Evolutionary conservation across 2,888 invertebrate genomes (phyloP).

Genomic region (Xylota segnis): DNA sequence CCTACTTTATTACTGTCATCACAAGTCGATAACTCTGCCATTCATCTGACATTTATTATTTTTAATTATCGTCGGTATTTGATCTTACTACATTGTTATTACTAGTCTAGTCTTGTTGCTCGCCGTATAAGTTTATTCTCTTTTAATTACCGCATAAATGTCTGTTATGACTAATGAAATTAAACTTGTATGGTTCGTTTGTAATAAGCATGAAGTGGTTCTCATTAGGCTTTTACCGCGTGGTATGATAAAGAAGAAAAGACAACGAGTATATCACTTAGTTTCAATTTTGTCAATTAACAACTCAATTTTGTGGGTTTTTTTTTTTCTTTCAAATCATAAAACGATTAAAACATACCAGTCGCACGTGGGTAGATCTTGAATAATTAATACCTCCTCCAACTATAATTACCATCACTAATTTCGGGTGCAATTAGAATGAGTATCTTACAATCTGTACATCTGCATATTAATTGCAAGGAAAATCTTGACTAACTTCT

Average conservation of each 20-base stretch:
- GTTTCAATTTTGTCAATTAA: constrained; percentile 21
- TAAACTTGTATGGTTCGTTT: constrained; percentile 7
- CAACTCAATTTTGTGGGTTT: neutral
- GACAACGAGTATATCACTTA: neutral
- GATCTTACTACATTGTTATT: too few relatives aligned
- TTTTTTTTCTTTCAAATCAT: too few relatives aligned
- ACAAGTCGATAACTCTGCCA: neutral
- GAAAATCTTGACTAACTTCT: neutral
- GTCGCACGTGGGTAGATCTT: neutral
- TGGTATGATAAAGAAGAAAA: neutral
- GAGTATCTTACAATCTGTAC: neutral
- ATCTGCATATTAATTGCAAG: neutral
- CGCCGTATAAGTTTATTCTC: neutral
- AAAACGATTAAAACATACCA: neutral
- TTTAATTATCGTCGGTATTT: neutral
- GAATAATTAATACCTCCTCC: constrained; percentile 2
- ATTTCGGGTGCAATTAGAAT: neutral
- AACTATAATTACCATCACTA: neutral
- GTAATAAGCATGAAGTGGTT: constrained; percentile 1
- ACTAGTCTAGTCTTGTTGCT: too few relatives aligned
- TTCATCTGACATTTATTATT: neutral
- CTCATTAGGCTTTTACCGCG: neutral
- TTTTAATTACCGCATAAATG: neutral
- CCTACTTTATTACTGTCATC: neutral
- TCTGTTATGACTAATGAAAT: neutral